Base-by-base conservation (phyloP, 2,113 vertebrate species). In the Pangasianodon hypophthalmus region DNA sequence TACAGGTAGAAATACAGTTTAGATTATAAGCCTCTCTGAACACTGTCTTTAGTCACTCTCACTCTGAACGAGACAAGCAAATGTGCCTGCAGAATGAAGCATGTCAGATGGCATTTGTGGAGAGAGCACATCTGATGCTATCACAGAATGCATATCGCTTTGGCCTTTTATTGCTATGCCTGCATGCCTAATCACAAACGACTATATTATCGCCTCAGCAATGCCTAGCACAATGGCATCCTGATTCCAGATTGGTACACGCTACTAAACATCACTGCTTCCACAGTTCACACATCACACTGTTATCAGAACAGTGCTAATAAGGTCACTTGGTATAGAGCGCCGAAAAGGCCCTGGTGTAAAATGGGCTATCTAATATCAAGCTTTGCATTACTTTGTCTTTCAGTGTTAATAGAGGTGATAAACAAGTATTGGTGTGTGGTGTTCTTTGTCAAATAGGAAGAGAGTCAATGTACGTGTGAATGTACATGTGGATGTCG, bases 101-200 rank as follows among this genome's bases (percentile, higher is more conserved):
- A 48, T 90, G 91, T 91, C 86, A 88, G 88, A 82, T 91, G 88
- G 86, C 91, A 88, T 91, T 91, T 91, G 48, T 86, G 75, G 32
- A 91, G 71, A 90, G 84, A 89, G 86, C 71, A 88, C 85, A 90
- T 90, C 88, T 41, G 91, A 90, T 90, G 86, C 44, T 90, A 91
- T 90, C 88, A 50, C 73, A 81, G 87, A 90, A 88, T 90, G 64
- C 73, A 24, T 73, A 86, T 75, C 52, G n/a, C 83, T 82, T 86
- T 88, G 82, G 67, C 82, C 91, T 91, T 91, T 91, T 88, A 85
- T 90, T 90, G 75, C n/a, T n/a, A 29, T 32, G 4, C 44, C 88
- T 44, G 73, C 73, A 81, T 48, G 16, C 52, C 46, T 79, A 90
- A 88, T 91, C 86, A 52, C 54, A 82, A 86, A 90, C 3, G 52